These are phyloP conservation scores for Paracentrotus lividus DNA, from an alignment of 53 echinoderm and acorn worm species.

Conservation along the genomic window DNA sequence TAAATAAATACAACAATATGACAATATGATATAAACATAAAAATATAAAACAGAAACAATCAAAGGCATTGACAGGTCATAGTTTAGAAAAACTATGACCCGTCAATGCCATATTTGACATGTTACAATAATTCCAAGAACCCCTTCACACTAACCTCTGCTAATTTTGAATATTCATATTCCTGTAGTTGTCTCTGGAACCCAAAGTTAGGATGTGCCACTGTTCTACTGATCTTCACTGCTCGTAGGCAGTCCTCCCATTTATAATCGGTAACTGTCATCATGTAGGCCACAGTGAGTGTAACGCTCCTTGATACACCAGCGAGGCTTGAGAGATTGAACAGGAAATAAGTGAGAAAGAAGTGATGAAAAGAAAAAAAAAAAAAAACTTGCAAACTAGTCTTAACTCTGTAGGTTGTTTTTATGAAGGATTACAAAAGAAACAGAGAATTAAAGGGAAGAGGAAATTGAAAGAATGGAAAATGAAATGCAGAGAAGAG, in stretches of 20 bases:
- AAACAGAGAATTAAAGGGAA: too few relatives aligned
- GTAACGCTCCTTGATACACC: constrained; percentile 97
- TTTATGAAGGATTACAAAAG: not conserved
- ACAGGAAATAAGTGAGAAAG: not conserved
- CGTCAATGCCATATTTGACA: too few relatives aligned
- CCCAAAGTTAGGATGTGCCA: constrained; percentile 97
- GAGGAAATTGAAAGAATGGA: not conserved
- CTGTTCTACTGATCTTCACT: constrained; percentile 78
- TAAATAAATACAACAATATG: too few relatives aligned
- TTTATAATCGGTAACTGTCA: constrained; percentile 88
- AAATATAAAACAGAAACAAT: too few relatives aligned
- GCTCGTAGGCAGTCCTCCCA: constrained; percentile 95
- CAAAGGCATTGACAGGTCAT: too few relatives aligned
- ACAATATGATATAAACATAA: too few relatives aligned
- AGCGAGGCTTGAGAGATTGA: constrained; percentile 79
- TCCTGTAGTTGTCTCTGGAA: constrained; percentile 96
- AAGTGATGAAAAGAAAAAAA: not conserved
- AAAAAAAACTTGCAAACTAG: too few relatives aligned
- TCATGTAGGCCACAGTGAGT: constrained; percentile 95
- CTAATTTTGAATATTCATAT: constrained; percentile 86
- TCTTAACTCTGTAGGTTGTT: not conserved
- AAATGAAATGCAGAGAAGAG: not conserved
- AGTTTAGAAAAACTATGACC: too few relatives aligned
- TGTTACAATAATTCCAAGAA: not conserved
- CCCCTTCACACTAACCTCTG: constrained; percentile 73